These are phyloP conservation scores for mouse (Mus musculus) DNA, from an alignment of 2,113 vertebrate genomes.

Conservation along the genomic window DNA sequence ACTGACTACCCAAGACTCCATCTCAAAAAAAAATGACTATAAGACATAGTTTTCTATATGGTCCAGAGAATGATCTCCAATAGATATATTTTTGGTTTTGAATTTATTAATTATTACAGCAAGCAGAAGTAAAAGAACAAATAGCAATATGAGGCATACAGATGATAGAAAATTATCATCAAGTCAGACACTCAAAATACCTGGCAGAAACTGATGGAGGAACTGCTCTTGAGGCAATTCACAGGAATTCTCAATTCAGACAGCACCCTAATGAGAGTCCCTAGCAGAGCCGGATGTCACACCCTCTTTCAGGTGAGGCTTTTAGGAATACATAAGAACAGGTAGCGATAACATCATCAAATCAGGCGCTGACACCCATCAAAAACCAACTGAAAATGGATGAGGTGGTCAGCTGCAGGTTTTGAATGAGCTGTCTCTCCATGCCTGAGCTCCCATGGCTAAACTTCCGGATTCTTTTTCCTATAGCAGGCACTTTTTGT, in stretches of 20 bases:
- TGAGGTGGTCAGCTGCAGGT: background rate
- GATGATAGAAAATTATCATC: background rate
- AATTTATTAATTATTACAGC: background rate
- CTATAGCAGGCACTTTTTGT: background rate
- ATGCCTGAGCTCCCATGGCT: background rate
- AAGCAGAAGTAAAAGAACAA: background rate
- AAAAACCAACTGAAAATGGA: background rate
- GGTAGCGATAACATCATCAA: background rate
- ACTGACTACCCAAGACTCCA: background rate
- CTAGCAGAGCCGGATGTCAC: background rate
- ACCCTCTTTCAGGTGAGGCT: background rate
- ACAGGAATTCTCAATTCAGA: background rate
- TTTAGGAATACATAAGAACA: background rate
- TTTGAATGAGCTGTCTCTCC: background rate
- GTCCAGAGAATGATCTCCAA: background rate
- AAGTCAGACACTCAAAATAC: background rate
- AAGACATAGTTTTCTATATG: slow-evolving; percentile 4
- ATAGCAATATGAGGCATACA: background rate
- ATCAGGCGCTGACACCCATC: background rate
- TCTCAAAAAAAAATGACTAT: background rate
- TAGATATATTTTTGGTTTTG: background rate
- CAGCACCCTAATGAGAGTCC: background rate
- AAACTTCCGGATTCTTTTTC: background rate
- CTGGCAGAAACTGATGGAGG: background rate
- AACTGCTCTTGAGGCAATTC: background rate